These are phyloP conservation scores for Empidonax traillii DNA, from an alignment of 2,113 vertebrate genomes.

Conservation along the genomic window DNA sequence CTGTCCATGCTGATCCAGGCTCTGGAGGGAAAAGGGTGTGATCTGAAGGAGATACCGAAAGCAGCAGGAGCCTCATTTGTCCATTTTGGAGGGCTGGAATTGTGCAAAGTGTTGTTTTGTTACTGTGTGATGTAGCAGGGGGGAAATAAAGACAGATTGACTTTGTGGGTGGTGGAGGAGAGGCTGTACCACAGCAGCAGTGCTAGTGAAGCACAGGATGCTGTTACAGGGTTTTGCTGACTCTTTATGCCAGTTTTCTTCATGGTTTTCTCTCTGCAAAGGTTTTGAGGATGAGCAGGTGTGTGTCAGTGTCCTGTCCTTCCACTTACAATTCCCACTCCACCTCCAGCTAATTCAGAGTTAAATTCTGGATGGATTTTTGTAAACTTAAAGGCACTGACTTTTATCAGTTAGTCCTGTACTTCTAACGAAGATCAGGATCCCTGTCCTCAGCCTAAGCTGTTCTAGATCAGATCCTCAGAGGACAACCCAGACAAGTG, in stretches of 20 bases:
- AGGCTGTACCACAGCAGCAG: background rate
- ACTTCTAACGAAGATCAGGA: background rate
- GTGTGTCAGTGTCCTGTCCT: background rate
- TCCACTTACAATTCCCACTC: accelerated
- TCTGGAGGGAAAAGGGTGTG: background rate
- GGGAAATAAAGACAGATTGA: background rate
- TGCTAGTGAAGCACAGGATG: background rate
- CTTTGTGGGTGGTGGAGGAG: background rate
- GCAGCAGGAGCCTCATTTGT: background rate
- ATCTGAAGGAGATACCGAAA: background rate
- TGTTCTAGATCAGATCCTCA: background rate
- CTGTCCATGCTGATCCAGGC: background rate
- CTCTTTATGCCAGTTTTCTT: background rate
- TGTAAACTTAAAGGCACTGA: background rate
- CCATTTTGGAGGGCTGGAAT: background rate
- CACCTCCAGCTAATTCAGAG: background rate
- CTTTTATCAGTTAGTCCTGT: background rate
- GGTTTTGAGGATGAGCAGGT: background rate
- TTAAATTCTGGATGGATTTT: background rate
- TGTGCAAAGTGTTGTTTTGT: background rate
- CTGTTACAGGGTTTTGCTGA: background rate
- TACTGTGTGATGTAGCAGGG: background rate
- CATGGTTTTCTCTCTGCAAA: background rate
- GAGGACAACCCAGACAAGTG: background rate
- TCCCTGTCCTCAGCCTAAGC: background rate